A percentile compares a stretch with the other conserved stretches of the same genome.
Evolutionary conservation across 2,113 vertebrate genomes (phyloP).

Genomic region (Morone chrysops): DNA sequence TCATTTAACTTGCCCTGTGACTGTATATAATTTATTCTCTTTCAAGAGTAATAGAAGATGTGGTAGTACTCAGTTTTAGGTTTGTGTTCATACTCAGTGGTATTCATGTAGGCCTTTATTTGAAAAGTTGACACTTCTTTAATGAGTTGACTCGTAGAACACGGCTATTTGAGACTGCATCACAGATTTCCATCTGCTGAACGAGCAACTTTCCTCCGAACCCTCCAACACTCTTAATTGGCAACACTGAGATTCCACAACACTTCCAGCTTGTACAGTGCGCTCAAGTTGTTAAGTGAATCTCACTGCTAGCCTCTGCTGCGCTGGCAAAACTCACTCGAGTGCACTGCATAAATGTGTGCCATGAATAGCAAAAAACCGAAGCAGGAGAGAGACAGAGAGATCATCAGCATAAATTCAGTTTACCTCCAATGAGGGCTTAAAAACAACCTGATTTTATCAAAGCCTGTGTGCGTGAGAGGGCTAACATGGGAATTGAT

Average conservation of each 20-base stretch:
- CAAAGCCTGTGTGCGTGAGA: not conserved
- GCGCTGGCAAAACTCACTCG: slow-evolving; percentile 64
- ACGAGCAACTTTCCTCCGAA: slow-evolving; percentile 50
- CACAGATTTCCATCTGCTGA: slow-evolving; percentile 64
- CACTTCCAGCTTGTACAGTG: slow-evolving; percentile 45
- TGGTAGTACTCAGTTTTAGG: slow-evolving; percentile 5
- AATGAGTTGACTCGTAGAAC: slow-evolving; percentile 48
- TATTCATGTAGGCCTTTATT: slow-evolving; percentile 25
- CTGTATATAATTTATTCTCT: slow-evolving; percentile 26
- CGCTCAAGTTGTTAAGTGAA: slow-evolving; percentile 59
- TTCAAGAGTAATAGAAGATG: slow-evolving; percentile 13
- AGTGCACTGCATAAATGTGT: slow-evolving; percentile 61
- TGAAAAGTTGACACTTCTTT: slow-evolving; percentile 33
- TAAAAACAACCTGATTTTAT: slow-evolving; percentile 29
- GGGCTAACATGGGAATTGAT: slow-evolving; percentile 7
- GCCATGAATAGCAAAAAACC: slow-evolving; percentile 65
- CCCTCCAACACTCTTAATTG: slow-evolving; percentile 70
- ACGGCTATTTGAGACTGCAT: slow-evolving; percentile 56
- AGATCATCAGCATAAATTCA: slow-evolving; percentile 65
- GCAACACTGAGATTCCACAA: slow-evolving; percentile 54
- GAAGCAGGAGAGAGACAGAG: slow-evolving; percentile 11
- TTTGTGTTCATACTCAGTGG: slow-evolving; percentile 6
- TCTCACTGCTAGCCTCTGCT: slow-evolving; percentile 64
- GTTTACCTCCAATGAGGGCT: slow-evolving; percentile 52
- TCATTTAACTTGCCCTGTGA: slow-evolving; percentile 31